Base-by-base conservation (phyloP, 2,797 vertebrate genomes). In the Sphenodon punctatus region DNA sequence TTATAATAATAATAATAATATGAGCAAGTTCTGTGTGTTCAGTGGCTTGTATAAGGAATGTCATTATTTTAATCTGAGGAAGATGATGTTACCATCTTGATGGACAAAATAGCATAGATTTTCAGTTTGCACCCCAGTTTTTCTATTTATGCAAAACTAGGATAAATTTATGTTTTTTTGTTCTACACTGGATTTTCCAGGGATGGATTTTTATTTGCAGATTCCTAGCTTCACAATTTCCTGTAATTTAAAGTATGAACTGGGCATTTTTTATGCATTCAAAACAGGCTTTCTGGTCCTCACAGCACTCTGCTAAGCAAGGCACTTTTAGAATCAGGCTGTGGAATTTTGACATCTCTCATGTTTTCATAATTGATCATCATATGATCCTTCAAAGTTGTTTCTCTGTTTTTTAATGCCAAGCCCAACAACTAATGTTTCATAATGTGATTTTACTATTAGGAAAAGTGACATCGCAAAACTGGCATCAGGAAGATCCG, bases 371-470 rank as follows among this genome's bases (percentile, higher is more conserved):
- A 17, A 43, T 45, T 17, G 17, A 45, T 45, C n/a, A n/a, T 89
- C 87, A 13, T 17, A 51, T 80, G 88, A 48, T 76, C 88, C 51
- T 83, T 69, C 79, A 64, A 68, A 67, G 59, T 80, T 75, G n/a
- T 69, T 87, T 75, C 61, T 82, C 60, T 80, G 64, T 49, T 67
- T 56, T 43, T 39, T 67, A 49, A 39, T 58, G 76, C 42, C 65
- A 66, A 49, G 23, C 43, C 64, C 76, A 49, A 76, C 67, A 67
- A 80, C 55, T 69, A 88, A 82, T 45, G 41, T 68, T 85, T 68
- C 45, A 79, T 79, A 75, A 53, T 3, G 27, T 75, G 88, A 82
- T 91, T 69, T 72, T 90, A 64, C 82, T 75, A 81, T 69, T n/a
- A 16, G 63, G 48, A 59, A 72, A 78, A 71, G 68, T 64, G 77